phyloP scores from a whole-genome alignment of 2,797 vertebrate genomes.

The Etheostoma perlongum region DNA sequence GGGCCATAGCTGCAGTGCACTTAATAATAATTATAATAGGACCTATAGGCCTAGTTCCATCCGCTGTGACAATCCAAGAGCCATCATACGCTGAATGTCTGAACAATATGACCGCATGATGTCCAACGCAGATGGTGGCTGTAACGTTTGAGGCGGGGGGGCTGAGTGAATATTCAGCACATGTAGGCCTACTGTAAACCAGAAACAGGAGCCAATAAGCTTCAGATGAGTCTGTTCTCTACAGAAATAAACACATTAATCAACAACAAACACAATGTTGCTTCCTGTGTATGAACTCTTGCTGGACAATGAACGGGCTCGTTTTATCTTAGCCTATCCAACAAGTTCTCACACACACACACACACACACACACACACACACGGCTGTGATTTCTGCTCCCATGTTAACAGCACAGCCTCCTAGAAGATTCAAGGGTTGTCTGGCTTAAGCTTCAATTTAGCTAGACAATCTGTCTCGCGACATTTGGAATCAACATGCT shows the following conservation, averaged over 20 bases:
- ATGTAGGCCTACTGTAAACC: conserved; percentile 34
- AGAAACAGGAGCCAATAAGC: conserved; percentile 1
- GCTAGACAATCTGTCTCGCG: background rate
- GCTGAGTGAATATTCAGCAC: conserved; percentile 53
- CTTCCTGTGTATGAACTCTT: conserved; percentile 48
- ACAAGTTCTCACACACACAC: conserved; percentile 22
- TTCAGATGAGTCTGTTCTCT: conserved; percentile 2
- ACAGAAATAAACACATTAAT: conserved; percentile 48
- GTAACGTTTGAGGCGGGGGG: conserved; percentile 27
- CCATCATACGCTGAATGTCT: conserved; percentile 67
- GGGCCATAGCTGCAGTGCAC: conserved; percentile 8
- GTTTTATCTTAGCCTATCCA: conserved; percentile 56
- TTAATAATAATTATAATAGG: conserved; percentile 67
- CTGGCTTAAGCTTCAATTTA: background rate
- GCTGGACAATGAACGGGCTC: conserved; percentile 67
- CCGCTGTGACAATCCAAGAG: conserved; percentile 63
- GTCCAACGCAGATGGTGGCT: conserved; percentile 76
- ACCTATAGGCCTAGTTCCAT: conserved; percentile 51
- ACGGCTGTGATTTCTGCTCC: conserved; percentile 58
- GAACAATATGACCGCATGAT: conserved; percentile 77
- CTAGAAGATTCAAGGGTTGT: background rate
- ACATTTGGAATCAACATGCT: background rate
- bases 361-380: conserved; percentile 36
- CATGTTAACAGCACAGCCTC: conserved; percentile 4
- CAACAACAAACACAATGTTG: conserved; percentile 50